Evolutionary conservation across 2,797 vertebrate species (phyloP), one percentile per base, ranked within the genome.

Genomic region (Moxostoma hubbsi): DNA sequence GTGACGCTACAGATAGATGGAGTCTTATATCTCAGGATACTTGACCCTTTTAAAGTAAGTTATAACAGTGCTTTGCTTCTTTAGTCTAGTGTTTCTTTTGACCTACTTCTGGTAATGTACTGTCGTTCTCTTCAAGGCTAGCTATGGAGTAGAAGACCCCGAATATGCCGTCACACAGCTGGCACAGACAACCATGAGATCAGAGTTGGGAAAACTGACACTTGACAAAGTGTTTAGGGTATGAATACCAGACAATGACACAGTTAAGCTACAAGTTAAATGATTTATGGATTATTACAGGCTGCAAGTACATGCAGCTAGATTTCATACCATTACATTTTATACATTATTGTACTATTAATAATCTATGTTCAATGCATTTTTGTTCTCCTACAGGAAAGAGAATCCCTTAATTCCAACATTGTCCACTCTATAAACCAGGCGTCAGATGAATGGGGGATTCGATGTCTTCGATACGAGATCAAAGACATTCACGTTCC

Each of bases 401-500:
- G 97, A 11, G 97, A 99, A 83, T 95, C 92, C 1, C 93, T 99
- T 63, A 99, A 99, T 0, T 83, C 96, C 87, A 97, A 93, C 91
- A 99, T 99, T 0, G 97, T 99, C 59, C 90, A 97, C 77, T 96
- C 96, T 79, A 98, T 99, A 89, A 99, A 99, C 90, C 93, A 96
- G 89, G 97, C 97, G 0, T 92, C 97, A 0, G 96, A 99, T 45
- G 96, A 91, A 1, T 99, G 98, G 98, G 98, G 98, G 18, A 99
- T 99, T 86, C 95, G 94, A 3, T 99, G 98, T 85, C 93, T 99
- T 46, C 95, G 98, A 7, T 99, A 99, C 0, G 97, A 99, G 90
- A 99, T 99, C 88, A 99, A 99, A 89, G 97, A 99, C 85, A 99
- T 99, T 73, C 94, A 98, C 0, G 97, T 99, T 13, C 98, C 98